Evolutionary conservation across 2,797 vertebrate genomes (phyloP), one percentile per base, ranked within the genome.

Genomic region (Salmo trutta): DNA sequence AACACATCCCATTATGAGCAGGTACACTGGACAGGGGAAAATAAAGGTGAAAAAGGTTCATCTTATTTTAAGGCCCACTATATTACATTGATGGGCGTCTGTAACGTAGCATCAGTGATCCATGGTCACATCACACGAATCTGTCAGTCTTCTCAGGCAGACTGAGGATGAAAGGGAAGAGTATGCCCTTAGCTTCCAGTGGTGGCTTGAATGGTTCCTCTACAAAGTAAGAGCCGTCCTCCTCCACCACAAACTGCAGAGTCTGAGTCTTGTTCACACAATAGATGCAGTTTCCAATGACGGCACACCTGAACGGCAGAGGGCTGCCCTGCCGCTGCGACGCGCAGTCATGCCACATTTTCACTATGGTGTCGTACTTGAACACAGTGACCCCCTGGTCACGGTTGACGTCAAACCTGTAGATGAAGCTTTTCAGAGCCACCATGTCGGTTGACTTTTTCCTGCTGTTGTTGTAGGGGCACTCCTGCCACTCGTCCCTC

Each of bases 401-500:
- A 0, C 74, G 94, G 88, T 94, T 95, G 73, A 98, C 94, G 0
- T 99, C 98, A 0, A 99, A 98, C 82, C 98, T 96, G 90, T 99
- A 99, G 80, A 99, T 95, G 93, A 96, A 99, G 89, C 93, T 97
- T 79, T 95, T 96, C 72, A 97, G 91, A 1, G 97, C 96, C 90
- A 99, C 97, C 98, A 99, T 97, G 91, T 96, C 98, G 0, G 95
- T 93, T 0, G 98, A 97, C 82, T 97, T 97, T 84, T 96, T 95
- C 29, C 97, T 93, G 90, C 98, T 98, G 94, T 96, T 96, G 91
- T 97, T 98, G 92, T 96, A 97, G 1, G 98, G 98, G 31, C 97
- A 99, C 89, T 99, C 98, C 83, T 97, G 97, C 98, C 98, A 99
- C 92, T 99, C 97, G 0, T 99, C 96, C 51, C 95, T 93, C 86